These are phyloP conservation scores for Caenorhabditis briggsae DNA, from an alignment of 1,140 invertebrate genomes.

Conservation along the genomic window DNA sequence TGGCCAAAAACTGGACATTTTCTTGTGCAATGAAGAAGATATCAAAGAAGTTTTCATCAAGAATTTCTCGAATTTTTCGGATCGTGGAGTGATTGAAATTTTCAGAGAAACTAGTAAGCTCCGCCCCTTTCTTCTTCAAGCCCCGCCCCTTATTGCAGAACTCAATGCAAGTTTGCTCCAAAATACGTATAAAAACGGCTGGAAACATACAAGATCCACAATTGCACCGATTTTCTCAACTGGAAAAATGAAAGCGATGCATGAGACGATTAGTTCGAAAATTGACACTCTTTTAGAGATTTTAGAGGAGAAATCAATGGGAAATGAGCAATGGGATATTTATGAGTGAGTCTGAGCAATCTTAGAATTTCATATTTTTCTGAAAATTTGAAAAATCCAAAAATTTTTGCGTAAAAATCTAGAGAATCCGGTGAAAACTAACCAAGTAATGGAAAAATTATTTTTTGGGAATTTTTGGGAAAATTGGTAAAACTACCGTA, in stretches of 20 bases:
- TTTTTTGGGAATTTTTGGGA: no score
- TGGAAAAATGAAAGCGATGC: constrained; percentile 57
- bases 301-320: constrained; percentile 34
- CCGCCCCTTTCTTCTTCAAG: not conserved
- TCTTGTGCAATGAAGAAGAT: constrained; percentile 6
- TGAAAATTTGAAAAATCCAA: not conserved
- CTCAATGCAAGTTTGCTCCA: constrained; percentile 4
- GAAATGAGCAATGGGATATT: constrained; percentile 40
- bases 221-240: constrained; percentile 49
- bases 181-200: not conserved
- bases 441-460: no score
- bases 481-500: no score
- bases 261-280: constrained; percentile 47
- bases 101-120: constrained; percentile 19
- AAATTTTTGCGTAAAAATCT: not conserved
- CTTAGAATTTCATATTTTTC: not conserved
- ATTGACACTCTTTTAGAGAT: constrained; percentile 42
- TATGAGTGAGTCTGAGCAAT: constrained; percentile 29
- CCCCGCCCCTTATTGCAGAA: not conserved
- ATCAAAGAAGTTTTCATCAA: constrained; percentile 54
- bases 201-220: constrained; percentile 27
- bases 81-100: not conserved
- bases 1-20: constrained; percentile 2
- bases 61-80: constrained; percentile 52
- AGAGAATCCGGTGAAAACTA: not conserved